Percentiles rank a stretch among this genome's conserved stretches.
Conservation (phyloP, 2,888 invertebrate genomes). For the Drosophila melanosoma region DNA sequence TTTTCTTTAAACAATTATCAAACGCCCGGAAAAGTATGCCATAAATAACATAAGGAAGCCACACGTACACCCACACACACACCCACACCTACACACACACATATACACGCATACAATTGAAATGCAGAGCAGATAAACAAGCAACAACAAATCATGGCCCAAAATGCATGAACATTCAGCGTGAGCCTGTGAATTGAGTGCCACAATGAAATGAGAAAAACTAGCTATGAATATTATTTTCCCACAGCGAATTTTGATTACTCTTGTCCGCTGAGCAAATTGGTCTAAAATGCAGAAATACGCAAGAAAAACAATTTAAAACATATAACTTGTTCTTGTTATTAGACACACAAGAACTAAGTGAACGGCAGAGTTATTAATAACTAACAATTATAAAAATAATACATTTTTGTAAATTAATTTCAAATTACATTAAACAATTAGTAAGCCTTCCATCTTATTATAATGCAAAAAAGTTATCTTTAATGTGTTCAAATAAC, state of each 20-base stretch:
- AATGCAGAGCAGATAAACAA: slow-evolving; percentile 32
- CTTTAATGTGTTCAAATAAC: neutral
- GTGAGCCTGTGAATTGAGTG: slow-evolving; percentile 58
- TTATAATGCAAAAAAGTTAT: neutral
- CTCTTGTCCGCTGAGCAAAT: slow-evolving; percentile 16
- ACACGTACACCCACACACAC: slow-evolving; percentile 10
- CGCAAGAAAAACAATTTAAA: neutral
- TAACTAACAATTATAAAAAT: neutral
- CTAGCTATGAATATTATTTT: slow-evolving; percentile 2
- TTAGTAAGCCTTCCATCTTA: too few relatives aligned
- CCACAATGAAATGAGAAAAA: slow-evolving; percentile 56
- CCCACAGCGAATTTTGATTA: slow-evolving; percentile 40
- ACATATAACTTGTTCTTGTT: neutral
- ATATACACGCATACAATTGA: slow-evolving; percentile 11
- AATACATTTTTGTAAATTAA: neutral
- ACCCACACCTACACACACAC: slow-evolving; percentile 4
- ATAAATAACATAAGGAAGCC: slow-evolving; percentile 67
- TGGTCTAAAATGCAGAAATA: neutral
- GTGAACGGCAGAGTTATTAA: neutral
- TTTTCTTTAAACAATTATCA: slow-evolving; percentile 80
- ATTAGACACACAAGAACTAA: neutral
- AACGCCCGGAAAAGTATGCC: slow-evolving; percentile 69
- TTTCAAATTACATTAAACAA: neutral
- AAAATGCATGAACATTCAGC: slow-evolving; percentile 43
- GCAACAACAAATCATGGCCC: slow-evolving; percentile 74